Percentiles rank a stretch among this genome's conserved stretches.
These are phyloP conservation scores for Eulemur rubriventer DNA, from an alignment of 2,797 vertebrate genomes.

Conservation along the genomic window DNA sequence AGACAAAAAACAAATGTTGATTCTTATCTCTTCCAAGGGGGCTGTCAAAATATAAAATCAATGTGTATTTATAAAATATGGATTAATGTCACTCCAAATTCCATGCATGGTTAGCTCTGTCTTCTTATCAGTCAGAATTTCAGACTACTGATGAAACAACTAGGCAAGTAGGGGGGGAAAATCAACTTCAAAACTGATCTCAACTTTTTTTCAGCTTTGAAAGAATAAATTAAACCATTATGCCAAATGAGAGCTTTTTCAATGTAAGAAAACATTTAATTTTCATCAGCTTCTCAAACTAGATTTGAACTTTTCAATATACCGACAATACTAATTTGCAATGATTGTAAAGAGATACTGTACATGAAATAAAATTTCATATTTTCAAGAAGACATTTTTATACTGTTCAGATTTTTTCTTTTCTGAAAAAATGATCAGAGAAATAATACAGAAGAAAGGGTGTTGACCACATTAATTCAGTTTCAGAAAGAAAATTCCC, in stretches of 20 bases:
- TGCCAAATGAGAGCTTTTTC: not conserved
- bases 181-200: not conserved
- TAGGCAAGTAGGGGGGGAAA: not conserved
- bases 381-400: not conserved
- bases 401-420: not conserved
- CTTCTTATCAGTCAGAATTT: conserved; percentile 56
- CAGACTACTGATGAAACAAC: not conserved
- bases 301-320: conserved; percentile 26
- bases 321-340: not conserved
- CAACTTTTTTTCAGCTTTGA: not conserved
- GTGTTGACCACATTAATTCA: conserved; percentile 29
- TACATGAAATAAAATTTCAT: not conserved
- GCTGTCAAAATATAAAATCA: conserved; percentile 62
- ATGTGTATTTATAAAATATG: conserved; percentile 33
- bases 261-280: not conserved
- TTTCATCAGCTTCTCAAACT: conserved; percentile 38
- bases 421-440: conserved; percentile 25
- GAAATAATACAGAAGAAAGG: conserved; percentile 40
- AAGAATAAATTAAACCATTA: conserved; percentile 57
- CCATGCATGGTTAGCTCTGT: conserved; percentile 43
- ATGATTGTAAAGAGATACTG: not conserved
- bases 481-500: conserved; percentile 53
- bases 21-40: conserved; percentile 28
- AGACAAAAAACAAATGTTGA: conserved; percentile 38
- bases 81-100: conserved; percentile 54